Conservation (phyloP, 2,113 vertebrate species). For the Shinisaurus crocodilurus region DNA sequence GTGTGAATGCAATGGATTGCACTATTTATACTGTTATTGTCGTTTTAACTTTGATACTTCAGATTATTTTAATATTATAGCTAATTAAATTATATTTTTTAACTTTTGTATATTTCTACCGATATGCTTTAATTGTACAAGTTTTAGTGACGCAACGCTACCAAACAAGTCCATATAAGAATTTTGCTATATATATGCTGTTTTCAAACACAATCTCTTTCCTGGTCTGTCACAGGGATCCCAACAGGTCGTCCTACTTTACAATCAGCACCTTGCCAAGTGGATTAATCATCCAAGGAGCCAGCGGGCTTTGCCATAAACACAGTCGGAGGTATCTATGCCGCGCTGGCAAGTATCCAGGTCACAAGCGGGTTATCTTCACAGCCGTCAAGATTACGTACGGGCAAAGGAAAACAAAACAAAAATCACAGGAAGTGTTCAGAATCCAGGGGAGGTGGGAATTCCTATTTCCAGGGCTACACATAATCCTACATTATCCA, state of each 20-base stretch:
- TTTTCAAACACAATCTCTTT: neutral
- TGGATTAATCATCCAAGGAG: neutral
- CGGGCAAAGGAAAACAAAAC: neutral
- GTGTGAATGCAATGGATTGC: no score
- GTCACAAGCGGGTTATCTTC: conserved; percentile 19
- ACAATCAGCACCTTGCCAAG: neutral
- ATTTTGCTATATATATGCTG: neutral
- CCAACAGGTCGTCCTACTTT: neutral
- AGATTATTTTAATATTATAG: no score
- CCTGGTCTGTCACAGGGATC: neutral
- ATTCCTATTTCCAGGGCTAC: neutral
- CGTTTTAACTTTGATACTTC: no score
- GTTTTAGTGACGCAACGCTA: no score
- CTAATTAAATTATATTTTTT: no score
- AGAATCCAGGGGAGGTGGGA: conserved; percentile 11
- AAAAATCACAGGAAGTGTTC: no score
- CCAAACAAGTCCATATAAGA: neutral
- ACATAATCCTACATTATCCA: neutral
- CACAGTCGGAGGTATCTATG: neutral
- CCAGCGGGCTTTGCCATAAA: neutral
- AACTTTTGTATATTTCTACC: no score
- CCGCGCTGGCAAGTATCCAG: neutral
- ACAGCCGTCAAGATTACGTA: neutral
- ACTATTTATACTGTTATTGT: no score
- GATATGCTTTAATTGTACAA: no score